Conservation (phyloP, 2,113 vertebrate genomes). For the Spea bombifrons region DNA sequence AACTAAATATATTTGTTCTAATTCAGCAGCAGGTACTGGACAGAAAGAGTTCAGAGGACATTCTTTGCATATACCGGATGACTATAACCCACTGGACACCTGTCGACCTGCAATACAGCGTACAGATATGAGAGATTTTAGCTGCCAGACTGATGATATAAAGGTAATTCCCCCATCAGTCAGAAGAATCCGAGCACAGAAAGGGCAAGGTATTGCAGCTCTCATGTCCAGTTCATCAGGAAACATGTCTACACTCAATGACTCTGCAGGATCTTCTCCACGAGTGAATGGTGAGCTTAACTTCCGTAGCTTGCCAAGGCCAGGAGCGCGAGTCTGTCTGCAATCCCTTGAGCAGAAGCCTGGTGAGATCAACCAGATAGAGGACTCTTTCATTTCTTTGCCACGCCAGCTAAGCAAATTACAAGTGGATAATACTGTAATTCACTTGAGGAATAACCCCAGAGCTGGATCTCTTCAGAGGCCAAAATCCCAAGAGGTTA, state of each 20-base stretch:
- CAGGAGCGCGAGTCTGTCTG: conserved; percentile 73
- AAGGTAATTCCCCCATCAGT: conserved; percentile 90
- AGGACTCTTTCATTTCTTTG: conserved; percentile 59
- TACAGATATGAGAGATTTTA: conserved; percentile 80
- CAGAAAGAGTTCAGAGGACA: conserved; percentile 76
- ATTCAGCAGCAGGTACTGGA: conserved; percentile 68
- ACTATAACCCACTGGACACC: conserved; percentile 79
- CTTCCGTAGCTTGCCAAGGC: conserved; percentile 89
- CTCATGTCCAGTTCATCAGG: conserved; percentile 89
- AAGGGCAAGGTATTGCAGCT: conserved; percentile 90
- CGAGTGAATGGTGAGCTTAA: conserved; percentile 68
- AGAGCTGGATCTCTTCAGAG: conserved; percentile 61
- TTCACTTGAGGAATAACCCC: conserved; percentile 67
- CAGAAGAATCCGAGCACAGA: conserved; percentile 90
- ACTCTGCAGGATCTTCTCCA: conserved; percentile 70
- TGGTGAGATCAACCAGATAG: conserved; percentile 64
- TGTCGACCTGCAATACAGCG: conserved; percentile 63
- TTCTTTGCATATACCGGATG: conserved; percentile 80
- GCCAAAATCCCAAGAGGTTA: conserved; percentile 83
- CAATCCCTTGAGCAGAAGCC: conserved; percentile 74
- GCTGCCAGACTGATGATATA: conserved; percentile 91
- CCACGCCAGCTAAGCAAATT: conserved; percentile 68
- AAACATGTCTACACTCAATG: conserved; percentile 82
- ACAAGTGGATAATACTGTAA: conserved; percentile 71
- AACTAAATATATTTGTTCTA: conserved; percentile 60